phyloP scores from a whole-genome alignment of 2,797 vertebrate species.

The Phoebastria nigripes region DNA sequence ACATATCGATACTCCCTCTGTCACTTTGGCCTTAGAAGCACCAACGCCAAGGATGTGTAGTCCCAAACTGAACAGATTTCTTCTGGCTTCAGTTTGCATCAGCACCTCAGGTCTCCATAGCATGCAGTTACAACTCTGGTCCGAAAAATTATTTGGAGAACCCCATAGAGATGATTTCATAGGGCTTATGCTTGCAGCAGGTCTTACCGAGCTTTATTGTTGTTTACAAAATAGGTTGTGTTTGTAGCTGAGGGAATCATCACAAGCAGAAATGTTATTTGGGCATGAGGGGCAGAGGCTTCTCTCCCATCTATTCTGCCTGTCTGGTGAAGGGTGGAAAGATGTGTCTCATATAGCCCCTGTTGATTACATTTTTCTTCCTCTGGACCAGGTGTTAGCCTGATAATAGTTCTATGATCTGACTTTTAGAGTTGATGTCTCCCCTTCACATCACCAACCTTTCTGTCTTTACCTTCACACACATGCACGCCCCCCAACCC shows the following conservation, averaged over 20 bases:
- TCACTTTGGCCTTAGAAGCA: not conserved
- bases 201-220: not conserved
- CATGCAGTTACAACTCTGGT: fast-evolving
- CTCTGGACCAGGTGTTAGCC: not conserved
- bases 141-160: not conserved
- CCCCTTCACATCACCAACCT: not conserved
- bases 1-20: not conserved
- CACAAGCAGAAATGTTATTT: not conserved
- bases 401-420: not conserved
- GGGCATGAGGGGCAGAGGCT: not conserved
- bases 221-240: not conserved
- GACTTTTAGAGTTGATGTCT: not conserved
- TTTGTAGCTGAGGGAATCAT: not conserved
- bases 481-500: fast-evolving
- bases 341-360: not conserved
- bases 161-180: not conserved
- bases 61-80: not conserved
- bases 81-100: not conserved
- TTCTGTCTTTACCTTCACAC: not conserved
- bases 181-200: not conserved
- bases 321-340: not conserved
- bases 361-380: fast-evolving
- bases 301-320: not conserved
- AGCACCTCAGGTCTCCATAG: not conserved
- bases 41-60: not conserved